Percentiles rank a stretch among this genome's conserved stretches.
These are phyloP conservation scores for Epirrhoe tristata DNA, from an alignment of 2,888 invertebrate species.

Conservation along the genomic window DNA sequence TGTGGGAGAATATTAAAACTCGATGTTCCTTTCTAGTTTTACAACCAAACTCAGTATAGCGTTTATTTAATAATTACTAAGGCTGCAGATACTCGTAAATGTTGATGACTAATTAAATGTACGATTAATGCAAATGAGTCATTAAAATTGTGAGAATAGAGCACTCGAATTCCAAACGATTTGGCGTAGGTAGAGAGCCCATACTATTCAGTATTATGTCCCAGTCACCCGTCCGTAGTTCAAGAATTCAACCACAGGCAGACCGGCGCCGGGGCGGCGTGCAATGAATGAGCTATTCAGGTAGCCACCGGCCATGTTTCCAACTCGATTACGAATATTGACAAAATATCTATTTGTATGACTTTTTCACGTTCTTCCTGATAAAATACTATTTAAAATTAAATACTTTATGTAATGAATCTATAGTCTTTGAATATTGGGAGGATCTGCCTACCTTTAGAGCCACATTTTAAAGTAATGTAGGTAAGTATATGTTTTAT, in stretches of 20 bases:
- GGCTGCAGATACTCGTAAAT: neutral
- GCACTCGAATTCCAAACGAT: neutral
- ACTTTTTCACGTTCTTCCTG: too few species aligned
- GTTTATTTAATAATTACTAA: neutral
- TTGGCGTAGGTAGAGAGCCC: neutral
- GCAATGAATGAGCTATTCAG: constrained; percentile 35
- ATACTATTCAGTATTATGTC: neutral
- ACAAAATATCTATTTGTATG: neutral
- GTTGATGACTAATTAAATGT: neutral
- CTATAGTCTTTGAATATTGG: too few species aligned
- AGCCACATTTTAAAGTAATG: too few species aligned
- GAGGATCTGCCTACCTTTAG: too few species aligned
- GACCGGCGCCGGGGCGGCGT: constrained; percentile 22
- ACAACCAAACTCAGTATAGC: neutral
- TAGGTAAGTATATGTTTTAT: too few species aligned
- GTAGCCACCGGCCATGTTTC: neutral
- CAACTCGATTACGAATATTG: neutral
- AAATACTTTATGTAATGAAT: too few species aligned
- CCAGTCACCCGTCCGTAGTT: neutral
- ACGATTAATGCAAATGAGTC: neutral
- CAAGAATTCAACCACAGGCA: constrained; percentile 21
- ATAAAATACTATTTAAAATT: too few species aligned
- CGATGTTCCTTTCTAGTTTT: neutral
- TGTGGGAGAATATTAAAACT: too few species aligned
- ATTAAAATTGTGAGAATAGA: neutral